Percentiles rank a stretch among this genome's conserved stretches.
Evolutionary conservation across 2,888 invertebrate genomes (phyloP).

Genomic region (Pachymerium ferrugineum): DNA sequence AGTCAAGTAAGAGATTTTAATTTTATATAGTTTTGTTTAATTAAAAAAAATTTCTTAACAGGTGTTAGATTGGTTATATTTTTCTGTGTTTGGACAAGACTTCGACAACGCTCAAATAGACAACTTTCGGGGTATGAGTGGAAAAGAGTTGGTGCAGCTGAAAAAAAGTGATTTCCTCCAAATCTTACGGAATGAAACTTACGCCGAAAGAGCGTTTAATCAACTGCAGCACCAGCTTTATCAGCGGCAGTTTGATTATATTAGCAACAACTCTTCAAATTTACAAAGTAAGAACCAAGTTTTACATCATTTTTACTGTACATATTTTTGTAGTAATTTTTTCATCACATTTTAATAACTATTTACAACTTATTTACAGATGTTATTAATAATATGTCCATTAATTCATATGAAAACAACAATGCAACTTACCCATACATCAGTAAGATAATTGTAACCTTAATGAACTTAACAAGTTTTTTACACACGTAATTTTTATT

Average conservation of each 20-base stretch:
- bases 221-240: slow-evolving; percentile 7
- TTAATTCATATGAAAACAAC: neutral
- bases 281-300: slow-evolving; percentile 25
- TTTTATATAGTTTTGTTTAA: neutral
- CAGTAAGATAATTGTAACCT: neutral
- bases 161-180: neutral
- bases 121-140: slow-evolving; percentile 14
- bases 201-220: neutral
- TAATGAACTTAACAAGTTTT: neutral
- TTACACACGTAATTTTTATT: neutral
- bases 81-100: neutral
- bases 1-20: neutral
- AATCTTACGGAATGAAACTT: neutral
- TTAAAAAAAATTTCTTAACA: neutral
- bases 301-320: neutral
- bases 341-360: neutral
- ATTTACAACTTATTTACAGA: neutral
- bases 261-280: neutral
- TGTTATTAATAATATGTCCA: slow-evolving; percentile 3
- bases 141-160: slow-evolving; percentile 10
- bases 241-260: slow-evolving; percentile 20
- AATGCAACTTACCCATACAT: slow-evolving; percentile 20
- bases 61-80: slow-evolving; percentile 30
- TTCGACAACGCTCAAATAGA: slow-evolving; percentile 27
- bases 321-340: neutral